Evolutionary conservation across 2,113 vertebrate genomes (phyloP).

Genomic region (Myiagra hebetior): DNA sequence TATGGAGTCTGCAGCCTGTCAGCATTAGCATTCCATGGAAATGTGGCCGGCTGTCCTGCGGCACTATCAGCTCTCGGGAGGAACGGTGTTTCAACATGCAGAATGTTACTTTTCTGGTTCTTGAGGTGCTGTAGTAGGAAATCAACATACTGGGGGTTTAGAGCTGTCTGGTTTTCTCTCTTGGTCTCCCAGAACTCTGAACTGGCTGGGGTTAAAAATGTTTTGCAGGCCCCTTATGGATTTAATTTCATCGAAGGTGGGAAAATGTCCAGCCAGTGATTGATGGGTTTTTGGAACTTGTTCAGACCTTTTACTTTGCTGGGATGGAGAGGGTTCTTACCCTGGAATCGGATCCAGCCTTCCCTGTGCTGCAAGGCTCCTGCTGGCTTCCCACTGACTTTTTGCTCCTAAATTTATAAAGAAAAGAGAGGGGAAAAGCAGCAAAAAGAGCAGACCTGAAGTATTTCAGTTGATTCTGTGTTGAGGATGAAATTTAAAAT

Average conservation of each 20-base stretch:
- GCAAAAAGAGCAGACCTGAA: background rate
- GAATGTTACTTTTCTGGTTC: background rate
- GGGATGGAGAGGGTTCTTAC: conserved; percentile 2
- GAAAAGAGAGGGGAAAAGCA: background rate
- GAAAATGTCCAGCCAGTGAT: conserved; percentile 44
- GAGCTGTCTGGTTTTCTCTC: background rate
- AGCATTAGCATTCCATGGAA: background rate
- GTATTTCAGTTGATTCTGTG: background rate
- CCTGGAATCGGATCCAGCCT: background rate
- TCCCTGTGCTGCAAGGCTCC: conserved; percentile 3
- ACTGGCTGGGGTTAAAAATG: background rate
- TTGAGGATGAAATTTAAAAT: background rate
- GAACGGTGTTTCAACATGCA: background rate
- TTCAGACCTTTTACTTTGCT: conserved; percentile 29
- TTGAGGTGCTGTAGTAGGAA: background rate
- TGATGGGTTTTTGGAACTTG: conserved; percentile 15
- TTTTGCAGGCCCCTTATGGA: background rate
- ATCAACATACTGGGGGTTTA: background rate
- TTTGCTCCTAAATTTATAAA: background rate
- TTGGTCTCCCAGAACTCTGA: background rate
- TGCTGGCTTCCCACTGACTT: conserved; percentile 27
- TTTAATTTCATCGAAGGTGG: conserved; percentile 30
- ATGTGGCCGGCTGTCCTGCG: background rate
- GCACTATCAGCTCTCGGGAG: background rate
- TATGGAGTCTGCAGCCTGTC: background rate